Evolutionary conservation across 1,140 invertebrate species (phyloP).

Genomic region (Drosophila prosaltans): DNA sequence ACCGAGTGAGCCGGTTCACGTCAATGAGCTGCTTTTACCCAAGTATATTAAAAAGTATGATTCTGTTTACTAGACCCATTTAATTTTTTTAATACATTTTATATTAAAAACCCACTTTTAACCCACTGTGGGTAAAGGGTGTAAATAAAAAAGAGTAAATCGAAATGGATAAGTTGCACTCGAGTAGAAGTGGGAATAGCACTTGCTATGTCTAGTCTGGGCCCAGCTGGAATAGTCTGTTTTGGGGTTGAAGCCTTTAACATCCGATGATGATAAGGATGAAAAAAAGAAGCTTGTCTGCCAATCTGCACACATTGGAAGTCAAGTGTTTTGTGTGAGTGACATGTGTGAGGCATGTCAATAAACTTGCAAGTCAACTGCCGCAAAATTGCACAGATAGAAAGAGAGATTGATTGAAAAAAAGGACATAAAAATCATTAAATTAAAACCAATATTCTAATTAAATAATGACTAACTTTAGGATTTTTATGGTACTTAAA

Average conservation of each 20-base stretch:
- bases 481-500: not conserved
- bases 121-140: not conserved
- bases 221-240: not conserved
- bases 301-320: slow-evolving; percentile 29
- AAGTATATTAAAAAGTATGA: too few species aligned
- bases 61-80: too few species aligned
- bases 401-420: not conserved
- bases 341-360: slow-evolving; percentile 51
- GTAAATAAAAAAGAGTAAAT: not conserved
- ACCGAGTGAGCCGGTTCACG: too few species aligned
- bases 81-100: too few species aligned
- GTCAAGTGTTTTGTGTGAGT: slow-evolving; percentile 20
- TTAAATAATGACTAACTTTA: not conserved
- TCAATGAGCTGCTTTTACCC: too few species aligned
- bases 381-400: slow-evolving; percentile 44
- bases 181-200: not conserved
- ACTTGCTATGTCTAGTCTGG: slow-evolving; percentile 3
- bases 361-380: slow-evolving; percentile 53
- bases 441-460: not conserved
- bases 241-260: not conserved
- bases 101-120: not conserved
- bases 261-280: not conserved
- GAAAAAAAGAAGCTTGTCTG: slow-evolving; percentile 28
- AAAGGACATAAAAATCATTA: too few species aligned
- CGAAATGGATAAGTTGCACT: not conserved